Evolutionary conservation across 2,113 vertebrate species (phyloP).

Genomic region (Piliocolobus tephrosceles): DNA sequence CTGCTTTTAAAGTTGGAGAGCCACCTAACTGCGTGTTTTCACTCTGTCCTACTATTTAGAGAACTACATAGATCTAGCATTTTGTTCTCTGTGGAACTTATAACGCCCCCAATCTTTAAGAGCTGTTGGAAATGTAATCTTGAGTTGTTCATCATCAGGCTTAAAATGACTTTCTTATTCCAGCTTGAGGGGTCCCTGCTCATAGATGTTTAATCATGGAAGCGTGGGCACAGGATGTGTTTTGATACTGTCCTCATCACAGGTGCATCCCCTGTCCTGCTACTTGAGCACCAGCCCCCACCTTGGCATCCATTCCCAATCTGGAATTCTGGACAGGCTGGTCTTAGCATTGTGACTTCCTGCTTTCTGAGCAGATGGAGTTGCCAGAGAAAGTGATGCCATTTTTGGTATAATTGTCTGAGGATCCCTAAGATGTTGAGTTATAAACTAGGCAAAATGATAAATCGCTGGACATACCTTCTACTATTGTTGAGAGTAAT

Average conservation of each 20-base stretch:
- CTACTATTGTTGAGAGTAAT: background rate
- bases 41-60: background rate
- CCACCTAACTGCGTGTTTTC: background rate
- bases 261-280: rapidly evolving
- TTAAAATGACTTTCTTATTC: background rate
- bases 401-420: background rate
- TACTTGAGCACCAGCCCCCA: rapidly evolving
- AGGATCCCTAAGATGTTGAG: background rate
- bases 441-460: background rate
- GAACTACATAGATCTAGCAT: background rate
- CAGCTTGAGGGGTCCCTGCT: rapidly evolving
- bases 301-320: background rate
- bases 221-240: background rate
- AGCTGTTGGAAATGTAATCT: background rate
- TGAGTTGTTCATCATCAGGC: background rate
- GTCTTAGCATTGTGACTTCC: background rate
- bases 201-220: background rate
- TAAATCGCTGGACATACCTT: background rate
- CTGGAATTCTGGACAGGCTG: background rate
- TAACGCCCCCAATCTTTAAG: background rate
- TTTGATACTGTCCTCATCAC: background rate
- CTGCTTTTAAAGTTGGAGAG: background rate
- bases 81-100: background rate
- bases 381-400: background rate
- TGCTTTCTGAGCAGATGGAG: background rate